Evolutionary conservation across 2,113 vertebrate species (phyloP), one percentile per base, ranked within the genome.

Genomic region (Melanocharis versteri): DNA sequence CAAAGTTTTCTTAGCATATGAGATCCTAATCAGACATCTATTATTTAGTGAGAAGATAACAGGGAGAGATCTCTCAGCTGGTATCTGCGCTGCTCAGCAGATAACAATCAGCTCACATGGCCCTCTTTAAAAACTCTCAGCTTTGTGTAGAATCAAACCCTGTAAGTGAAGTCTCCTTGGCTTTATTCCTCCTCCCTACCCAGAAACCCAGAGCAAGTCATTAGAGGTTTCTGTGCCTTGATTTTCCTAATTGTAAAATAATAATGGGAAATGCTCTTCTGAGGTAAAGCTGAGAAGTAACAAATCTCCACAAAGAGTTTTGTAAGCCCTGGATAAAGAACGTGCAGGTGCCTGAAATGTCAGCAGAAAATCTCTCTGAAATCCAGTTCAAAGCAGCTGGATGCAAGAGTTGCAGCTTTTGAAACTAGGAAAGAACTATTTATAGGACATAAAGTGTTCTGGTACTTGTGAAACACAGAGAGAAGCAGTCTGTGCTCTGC

Each of bases 301-400:
- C 61, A 47, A 39, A 73, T 37, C 61, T 84, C 61, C 89, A 37
- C 53, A 20, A 45, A 69, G 45, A 42, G 58, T 66, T 77, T 40
- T n/a, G 15, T 76, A 56, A 79, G n/a, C 22, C 9, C 22, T 56
- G 45, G 66, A 39, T 70, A 53, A 91, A 79, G 44, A 76, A 72
- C 8, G 7, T 37, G 17, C n/a, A 87, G 69, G 72, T 94, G 61
- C 61, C 57, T 73, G 71, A 75, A 89, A 75, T 0, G 6, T 65
- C 70, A 24, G 4, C 16, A 94, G 70, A 87, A 94, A 90, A 72
- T 47, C 40, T 68, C 84, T 78, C 77, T 89, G 81, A 78, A 73
- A 91, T 57, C n/a, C 54, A 78, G 81, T 73, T 70, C 81, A 84
- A 66, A 93, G 72, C 81, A 87, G 87, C 87, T 95, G 92, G 81